These are phyloP conservation scores for Limnephilus lunatus DNA, from an alignment of 2,888 invertebrate genomes.

Conservation along the genomic window DNA sequence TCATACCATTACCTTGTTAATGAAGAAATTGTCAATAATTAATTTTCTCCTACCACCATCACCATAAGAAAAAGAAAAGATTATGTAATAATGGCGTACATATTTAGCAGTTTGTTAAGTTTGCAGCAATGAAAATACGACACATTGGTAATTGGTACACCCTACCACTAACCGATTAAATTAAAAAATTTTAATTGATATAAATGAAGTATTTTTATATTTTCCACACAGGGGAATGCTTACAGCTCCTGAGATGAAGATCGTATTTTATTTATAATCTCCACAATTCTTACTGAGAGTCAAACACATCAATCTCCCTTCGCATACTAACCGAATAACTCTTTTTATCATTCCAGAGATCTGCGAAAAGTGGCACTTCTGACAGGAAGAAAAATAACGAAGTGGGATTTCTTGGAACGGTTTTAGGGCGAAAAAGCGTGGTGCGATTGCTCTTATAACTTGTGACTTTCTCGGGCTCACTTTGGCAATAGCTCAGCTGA, in stretches of 20 bases:
- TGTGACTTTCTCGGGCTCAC: background rate
- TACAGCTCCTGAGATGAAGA: background rate
- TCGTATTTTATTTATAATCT: background rate
- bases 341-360: background rate
- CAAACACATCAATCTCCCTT: background rate
- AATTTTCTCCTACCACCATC: too few species aligned
- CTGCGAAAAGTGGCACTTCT: background rate
- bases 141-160: background rate
- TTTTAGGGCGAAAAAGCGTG: background rate
- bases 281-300: background rate
- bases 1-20: too few species aligned
- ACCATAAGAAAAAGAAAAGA: too few species aligned
- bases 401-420: background rate
- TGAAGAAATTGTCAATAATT: too few species aligned
- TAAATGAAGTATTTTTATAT: background rate
- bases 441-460: background rate
- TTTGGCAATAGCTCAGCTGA: background rate
- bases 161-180: background rate
- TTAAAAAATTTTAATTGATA: background rate
- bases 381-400: background rate
- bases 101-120: too few species aligned
- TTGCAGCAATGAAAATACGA: too few species aligned
- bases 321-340: background rate
- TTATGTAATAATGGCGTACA: too few species aligned
- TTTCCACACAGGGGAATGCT: background rate